Percentiles rank a stretch among this genome's conserved stretches.
Evolutionary conservation across 2,888 invertebrate genomes (phyloP).

Genomic region (Brachyopa scutellaris): DNA sequence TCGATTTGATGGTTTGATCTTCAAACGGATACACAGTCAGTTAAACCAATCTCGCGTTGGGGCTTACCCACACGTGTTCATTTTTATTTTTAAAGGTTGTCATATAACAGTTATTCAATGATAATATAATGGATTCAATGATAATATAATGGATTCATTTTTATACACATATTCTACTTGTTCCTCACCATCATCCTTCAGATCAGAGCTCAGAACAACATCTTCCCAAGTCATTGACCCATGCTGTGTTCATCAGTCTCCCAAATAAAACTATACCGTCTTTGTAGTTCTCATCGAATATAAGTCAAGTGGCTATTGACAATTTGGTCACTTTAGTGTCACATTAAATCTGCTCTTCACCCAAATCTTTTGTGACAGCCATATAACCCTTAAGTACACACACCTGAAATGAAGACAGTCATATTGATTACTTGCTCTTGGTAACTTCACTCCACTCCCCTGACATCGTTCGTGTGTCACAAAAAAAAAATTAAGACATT

Average conservation of each 20-base stretch:
- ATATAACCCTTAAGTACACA: neutral
- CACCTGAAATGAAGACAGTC: neutral
- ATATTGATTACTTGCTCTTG: slow-evolving; percentile 41
- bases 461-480: no score
- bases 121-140: no score
- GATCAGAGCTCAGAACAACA: neutral
- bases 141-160: no score
- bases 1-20: no score
- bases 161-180: no score
- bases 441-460: slow-evolving; percentile 7
- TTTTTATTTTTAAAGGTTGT: no score
- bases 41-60: no score
- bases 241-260: neutral
- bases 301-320: slow-evolving; percentile 49
- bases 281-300: slow-evolving; percentile 8
- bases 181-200: no score
- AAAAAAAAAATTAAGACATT: slow-evolving; percentile 44
- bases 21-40: no score
- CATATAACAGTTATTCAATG: no score
- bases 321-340: slow-evolving; percentile 47
- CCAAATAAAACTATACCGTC: slow-evolving; percentile 5
- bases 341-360: slow-evolving; percentile 33
- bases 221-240: slow-evolving; percentile 1
- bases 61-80: no score
- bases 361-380: neutral